These are phyloP conservation scores for Pteria penguin DNA, from an alignment of 2,888 invertebrate species.

Conservation along the genomic window DNA sequence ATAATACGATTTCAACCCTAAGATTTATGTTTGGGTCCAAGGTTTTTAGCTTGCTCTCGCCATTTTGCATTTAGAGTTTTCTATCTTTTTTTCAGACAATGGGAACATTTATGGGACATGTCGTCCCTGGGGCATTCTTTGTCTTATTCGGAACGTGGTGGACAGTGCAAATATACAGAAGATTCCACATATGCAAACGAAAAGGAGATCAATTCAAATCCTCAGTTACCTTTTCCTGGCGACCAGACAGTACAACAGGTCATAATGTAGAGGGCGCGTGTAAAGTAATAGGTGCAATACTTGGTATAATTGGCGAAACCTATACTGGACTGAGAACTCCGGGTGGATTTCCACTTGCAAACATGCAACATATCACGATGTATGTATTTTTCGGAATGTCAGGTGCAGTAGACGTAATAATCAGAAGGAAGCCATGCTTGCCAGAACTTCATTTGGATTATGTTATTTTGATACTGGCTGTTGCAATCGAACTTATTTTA, in stretches of 20 bases:
- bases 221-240: constrained; percentile 59
- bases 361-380: constrained; percentile 82
- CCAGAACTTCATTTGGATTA: constrained; percentile 78
- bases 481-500: constrained; percentile 80
- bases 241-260: not conserved
- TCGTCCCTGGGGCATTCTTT: constrained; percentile 80
- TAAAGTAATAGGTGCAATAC: not conserved
- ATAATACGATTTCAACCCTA: too few relatives aligned
- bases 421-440: constrained; percentile 75
- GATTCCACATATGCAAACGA: constrained; percentile 62
- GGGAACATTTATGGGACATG: constrained; percentile 81
- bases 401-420: constrained; percentile 79
- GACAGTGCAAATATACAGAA: constrained; percentile 65
- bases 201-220: constrained; percentile 59
- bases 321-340: not conserved
- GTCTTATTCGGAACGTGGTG: constrained; percentile 74
- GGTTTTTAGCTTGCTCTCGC: too few relatives aligned
- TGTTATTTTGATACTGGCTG: constrained; percentile 77
- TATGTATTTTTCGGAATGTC: constrained; percentile 81
- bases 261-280: not conserved
- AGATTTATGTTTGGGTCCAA: too few relatives aligned
- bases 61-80: too few relatives aligned
- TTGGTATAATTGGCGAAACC: not conserved
- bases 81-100: too few relatives aligned
- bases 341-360: constrained; percentile 66